A percentile compares a stretch with the other conserved stretches of the same genome.
These are phyloP conservation scores for Ametastegia equiseti DNA, from an alignment of 2,888 invertebrate species.

Conservation along the genomic window DNA sequence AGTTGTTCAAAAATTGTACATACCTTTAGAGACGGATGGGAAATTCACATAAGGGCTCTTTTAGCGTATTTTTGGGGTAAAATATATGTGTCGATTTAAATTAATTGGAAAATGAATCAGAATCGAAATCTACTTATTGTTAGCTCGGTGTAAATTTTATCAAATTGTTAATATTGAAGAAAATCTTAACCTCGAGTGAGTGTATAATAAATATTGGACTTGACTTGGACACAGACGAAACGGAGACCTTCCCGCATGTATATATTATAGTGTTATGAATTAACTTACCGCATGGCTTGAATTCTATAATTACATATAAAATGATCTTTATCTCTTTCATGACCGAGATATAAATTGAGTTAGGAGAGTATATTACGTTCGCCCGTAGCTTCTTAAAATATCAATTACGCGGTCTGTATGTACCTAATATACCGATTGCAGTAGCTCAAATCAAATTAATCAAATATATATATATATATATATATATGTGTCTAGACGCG, in stretches of 20 bases:
- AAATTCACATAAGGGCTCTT: no score
- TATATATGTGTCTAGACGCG: conserved; percentile 17
- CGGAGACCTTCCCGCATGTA: not conserved
- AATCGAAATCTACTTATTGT: no score
- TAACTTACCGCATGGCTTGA: conserved; percentile 3
- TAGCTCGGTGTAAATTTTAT: no score
- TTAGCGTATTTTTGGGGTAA: no score
- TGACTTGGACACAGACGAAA: not conserved
- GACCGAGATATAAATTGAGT: conserved; percentile 27
- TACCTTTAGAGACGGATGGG: no score
- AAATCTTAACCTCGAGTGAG: no score
- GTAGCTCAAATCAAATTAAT: conserved; percentile 25
- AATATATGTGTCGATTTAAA: no score
- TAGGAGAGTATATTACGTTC: not conserved
- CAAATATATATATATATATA: no score
- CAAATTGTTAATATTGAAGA: no score
- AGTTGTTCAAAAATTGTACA: no score
- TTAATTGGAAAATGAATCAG: no score
- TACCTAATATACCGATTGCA: no score
- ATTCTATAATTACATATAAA: not conserved
- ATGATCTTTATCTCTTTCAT: not conserved
- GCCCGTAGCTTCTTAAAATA: conserved; percentile 9
- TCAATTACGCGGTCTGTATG: conserved; percentile 8
- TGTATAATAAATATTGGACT: not conserved
- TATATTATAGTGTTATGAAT: not conserved